A percentile compares a stretch with the other conserved stretches of the same genome.
These are phyloP conservation scores for Syngnathus typhle DNA, from an alignment of 2,113 vertebrate genomes.

Conservation along the genomic window DNA sequence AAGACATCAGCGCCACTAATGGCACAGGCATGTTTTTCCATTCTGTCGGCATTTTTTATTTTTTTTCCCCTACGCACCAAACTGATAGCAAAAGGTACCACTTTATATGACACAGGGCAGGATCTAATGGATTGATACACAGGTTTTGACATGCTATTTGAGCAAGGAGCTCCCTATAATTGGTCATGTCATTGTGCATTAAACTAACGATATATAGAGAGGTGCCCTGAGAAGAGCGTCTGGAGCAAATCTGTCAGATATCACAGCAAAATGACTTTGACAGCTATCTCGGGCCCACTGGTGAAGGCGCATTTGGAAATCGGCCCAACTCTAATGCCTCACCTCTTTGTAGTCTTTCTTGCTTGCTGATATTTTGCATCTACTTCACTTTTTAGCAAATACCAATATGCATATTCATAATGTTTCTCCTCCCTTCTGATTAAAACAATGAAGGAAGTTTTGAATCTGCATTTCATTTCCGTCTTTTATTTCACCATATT, in stretches of 20 bases:
- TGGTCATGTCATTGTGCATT: slow-evolving; percentile 89
- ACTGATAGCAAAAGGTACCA: slow-evolving; percentile 77
- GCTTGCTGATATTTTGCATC: background rate
- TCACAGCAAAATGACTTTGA: slow-evolving; percentile 78
- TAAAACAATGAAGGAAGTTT: background rate
- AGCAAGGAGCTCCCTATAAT: slow-evolving; percentile 87
- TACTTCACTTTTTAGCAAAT: background rate
- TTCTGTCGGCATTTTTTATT: slow-evolving; percentile 72
- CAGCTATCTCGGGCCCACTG: slow-evolving; percentile 65
- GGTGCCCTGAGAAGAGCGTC: slow-evolving; percentile 85
- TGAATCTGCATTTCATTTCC: background rate
- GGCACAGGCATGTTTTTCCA: slow-evolving; percentile 66
- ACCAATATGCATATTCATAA: background rate
- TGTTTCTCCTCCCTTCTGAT: background rate
- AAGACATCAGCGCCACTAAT: slow-evolving; percentile 57
- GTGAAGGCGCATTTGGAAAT: slow-evolving; percentile 26
- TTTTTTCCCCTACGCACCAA: slow-evolving; percentile 38
- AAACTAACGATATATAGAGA: slow-evolving; percentile 85
- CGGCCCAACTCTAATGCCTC: slow-evolving; percentile 19
- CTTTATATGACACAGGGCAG: slow-evolving; percentile 79
- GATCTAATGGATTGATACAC: slow-evolving; percentile 86
- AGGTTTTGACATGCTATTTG: slow-evolving; percentile 91
- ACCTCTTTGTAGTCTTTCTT: slow-evolving; percentile 4
- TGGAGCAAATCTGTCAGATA: slow-evolving; percentile 86
- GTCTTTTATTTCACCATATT: background rate